Conservation (phyloP, 2,113 vertebrate species). For the Serinus canaria region DNA sequence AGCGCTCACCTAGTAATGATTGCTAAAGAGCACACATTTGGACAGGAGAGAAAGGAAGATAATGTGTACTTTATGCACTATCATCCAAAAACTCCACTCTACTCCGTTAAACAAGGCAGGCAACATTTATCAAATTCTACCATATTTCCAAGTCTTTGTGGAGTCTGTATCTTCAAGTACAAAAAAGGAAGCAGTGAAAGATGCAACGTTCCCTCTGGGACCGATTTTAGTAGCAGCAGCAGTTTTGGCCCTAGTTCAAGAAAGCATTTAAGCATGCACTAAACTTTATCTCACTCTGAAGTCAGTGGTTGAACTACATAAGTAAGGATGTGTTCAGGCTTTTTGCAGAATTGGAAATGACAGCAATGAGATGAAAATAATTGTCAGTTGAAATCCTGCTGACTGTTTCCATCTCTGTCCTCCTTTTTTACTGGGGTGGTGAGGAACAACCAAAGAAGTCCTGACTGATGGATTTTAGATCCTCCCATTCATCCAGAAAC, state of each 20-base stretch:
- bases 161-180: not conserved
- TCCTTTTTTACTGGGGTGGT: not conserved
- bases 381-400: not conserved
- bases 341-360: not conserved
- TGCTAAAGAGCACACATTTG: not conserved
- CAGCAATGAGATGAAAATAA: not conserved
- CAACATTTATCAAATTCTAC: not conserved
- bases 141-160: not conserved
- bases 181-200: not conserved
- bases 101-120: not conserved
- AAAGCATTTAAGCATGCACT: slow-evolving; percentile 12
- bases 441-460: not conserved
- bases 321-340: not conserved
- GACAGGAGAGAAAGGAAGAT: not conserved
- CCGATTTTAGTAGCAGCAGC: not conserved
- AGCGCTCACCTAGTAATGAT: not conserved
- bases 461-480: not conserved
- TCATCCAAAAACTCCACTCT: not conserved
- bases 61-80: not conserved
- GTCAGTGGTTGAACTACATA: not conserved
- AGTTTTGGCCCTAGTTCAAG: not conserved
- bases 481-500: not conserved
- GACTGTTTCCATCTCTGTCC: not conserved
- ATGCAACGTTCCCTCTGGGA: not conserved
- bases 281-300: slow-evolving; percentile 6